These are phyloP conservation scores for Nudaria mundana DNA, from an alignment of 2,888 invertebrate genomes.

Conservation along the genomic window DNA sequence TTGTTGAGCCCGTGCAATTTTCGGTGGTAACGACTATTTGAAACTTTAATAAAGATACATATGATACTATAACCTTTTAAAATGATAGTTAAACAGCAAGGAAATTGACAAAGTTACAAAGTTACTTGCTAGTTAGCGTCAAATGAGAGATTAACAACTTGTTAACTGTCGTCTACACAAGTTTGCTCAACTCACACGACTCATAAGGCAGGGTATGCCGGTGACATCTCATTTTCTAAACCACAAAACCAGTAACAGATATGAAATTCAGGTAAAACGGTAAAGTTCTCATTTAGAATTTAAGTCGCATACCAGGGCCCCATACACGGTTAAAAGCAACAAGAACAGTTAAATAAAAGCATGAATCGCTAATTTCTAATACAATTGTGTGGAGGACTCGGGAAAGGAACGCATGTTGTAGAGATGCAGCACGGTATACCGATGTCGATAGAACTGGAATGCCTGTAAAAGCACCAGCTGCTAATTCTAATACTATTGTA, in stretches of 20 bases:
- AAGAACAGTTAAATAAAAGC: conserved; percentile 37
- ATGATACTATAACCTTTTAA: background rate
- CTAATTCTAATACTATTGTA: conserved; percentile 68
- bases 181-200: background rate
- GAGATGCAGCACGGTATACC: conserved; percentile 19
- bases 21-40: too few species aligned
- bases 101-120: conserved; percentile 2
- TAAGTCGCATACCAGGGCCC: conserved; percentile 18
- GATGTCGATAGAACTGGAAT: conserved; percentile 33
- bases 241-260: background rate
- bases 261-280: background rate
- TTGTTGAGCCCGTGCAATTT: too few species aligned
- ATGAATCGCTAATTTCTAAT: conserved; percentile 40
- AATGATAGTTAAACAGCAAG: background rate
- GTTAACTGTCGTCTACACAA: background rate
- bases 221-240: conserved; percentile 1
- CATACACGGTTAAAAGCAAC: conserved; percentile 25
- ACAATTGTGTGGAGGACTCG: conserved; percentile 33
- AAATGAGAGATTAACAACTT: background rate
- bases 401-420: conserved; percentile 32
- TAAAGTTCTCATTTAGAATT: conserved; percentile 15
- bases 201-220: background rate
- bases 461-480: conserved; percentile 16
- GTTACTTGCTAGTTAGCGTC: background rate
- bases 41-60: too few species aligned